These are phyloP conservation scores for Gyrodactylus salaris DNA, from an alignment of 1,140 invertebrate species.

Conservation along the genomic window DNA sequence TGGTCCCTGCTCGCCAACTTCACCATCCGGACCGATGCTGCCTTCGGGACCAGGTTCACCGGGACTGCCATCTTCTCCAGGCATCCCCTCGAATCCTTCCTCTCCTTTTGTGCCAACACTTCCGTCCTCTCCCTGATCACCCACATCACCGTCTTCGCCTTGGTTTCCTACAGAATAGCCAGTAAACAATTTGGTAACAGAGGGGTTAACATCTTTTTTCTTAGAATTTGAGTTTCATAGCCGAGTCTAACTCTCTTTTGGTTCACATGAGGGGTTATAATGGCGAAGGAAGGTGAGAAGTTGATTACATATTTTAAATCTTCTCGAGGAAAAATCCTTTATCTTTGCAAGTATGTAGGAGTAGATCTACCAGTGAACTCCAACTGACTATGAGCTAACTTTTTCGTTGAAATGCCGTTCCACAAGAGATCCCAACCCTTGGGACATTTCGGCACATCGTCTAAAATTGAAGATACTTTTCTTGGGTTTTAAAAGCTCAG, in stretches of 20 bases:
- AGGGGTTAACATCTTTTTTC: too few species aligned
- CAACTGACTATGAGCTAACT: too few species aligned
- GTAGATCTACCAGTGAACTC: too few species aligned
- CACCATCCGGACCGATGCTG: neutral
- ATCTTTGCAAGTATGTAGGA: too few species aligned
- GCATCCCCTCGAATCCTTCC: neutral
- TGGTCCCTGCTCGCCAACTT: neutral
- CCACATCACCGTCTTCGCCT: neutral
- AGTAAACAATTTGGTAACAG: too few species aligned
- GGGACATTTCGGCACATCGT: slow-evolving; percentile 50
- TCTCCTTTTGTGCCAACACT: neutral
- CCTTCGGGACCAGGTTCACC: neutral
- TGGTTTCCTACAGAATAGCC: too few species aligned
- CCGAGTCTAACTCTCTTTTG: too few species aligned
- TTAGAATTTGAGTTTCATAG: too few species aligned
- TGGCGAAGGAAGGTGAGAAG: too few species aligned
- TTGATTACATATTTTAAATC: too few species aligned
- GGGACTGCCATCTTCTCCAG: neutral
- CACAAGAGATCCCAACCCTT: slow-evolving; percentile 54
- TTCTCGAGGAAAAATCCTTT: too few species aligned
- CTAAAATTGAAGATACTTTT: slow-evolving; percentile 33
- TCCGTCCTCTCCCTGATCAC: neutral
- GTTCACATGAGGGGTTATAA: too few species aligned
- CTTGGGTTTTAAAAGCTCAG: slow-evolving; percentile 30
- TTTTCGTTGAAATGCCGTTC: slow-evolving; percentile 83